Evolutionary conservation across 2,113 vertebrate genomes (phyloP).

Genomic region (Cyprinus carpio): DNA sequence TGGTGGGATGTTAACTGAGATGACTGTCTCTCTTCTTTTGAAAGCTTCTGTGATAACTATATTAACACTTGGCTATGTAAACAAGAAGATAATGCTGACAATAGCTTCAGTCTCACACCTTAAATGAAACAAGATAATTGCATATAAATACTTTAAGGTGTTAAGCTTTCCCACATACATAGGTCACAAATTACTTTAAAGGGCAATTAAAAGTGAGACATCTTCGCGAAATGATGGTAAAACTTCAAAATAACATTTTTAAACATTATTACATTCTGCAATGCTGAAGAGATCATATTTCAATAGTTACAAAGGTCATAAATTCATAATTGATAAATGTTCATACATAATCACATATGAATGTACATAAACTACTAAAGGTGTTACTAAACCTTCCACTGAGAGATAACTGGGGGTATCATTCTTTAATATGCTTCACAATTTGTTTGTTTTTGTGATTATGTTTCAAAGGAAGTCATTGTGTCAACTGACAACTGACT

Average conservation of each 20-base stretch:
- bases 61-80: conserved; percentile 1
- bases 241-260: not conserved
- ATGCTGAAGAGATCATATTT: not conserved
- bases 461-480: conserved; percentile 1
- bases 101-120: not conserved
- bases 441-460: conserved; percentile 4
- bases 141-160: not conserved
- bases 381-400: not conserved
- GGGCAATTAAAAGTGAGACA: not conserved
- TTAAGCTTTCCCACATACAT: not conserved
- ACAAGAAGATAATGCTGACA: not conserved
- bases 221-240: not conserved
- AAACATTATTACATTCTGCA: not conserved
- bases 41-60: not conserved
- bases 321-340: not conserved
- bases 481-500: not conserved
- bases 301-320: not conserved
- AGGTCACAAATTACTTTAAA: not conserved
- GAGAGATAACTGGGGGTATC: not conserved
- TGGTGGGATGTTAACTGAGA: not conserved
- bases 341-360: not conserved
- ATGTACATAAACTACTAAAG: not conserved
- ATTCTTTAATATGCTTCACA: not conserved
- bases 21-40: not conserved
- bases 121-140: not conserved